A percentile compares a stretch with the other conserved stretches of the same genome.
Conservation (phyloP, 1,140 invertebrate species). For the Drosophila nebulosa region DNA sequence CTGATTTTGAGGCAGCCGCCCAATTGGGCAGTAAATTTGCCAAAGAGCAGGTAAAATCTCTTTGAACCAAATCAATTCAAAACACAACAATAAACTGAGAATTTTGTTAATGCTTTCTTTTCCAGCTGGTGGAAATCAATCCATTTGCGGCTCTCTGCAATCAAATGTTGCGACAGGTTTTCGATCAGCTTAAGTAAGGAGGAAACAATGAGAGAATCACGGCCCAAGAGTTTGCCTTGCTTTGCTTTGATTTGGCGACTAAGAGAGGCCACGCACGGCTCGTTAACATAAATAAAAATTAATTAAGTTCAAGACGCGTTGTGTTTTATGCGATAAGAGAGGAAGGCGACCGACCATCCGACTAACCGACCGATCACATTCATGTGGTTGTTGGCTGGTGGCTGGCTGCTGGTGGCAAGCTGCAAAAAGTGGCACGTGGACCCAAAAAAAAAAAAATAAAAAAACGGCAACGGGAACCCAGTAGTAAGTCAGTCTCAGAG, state of each 20-base stretch:
- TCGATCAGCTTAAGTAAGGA: constrained; percentile 61
- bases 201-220: too few relatives aligned
- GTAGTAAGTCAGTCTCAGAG: background rate
- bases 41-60: constrained; percentile 84
- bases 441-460: constrained; percentile 10
- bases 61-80: background rate
- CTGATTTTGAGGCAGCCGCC: constrained; percentile 88
- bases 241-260: constrained; percentile 56
- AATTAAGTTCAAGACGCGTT: constrained; percentile 68
- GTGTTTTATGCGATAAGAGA: constrained; percentile 56
- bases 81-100: too few relatives aligned
- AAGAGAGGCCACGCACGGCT: constrained; percentile 35
- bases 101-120: background rate
- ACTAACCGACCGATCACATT: too few relatives aligned
- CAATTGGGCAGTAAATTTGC: constrained; percentile 89
- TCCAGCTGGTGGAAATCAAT: constrained; percentile 88
- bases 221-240: too few relatives aligned
- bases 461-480: constrained; percentile 22
- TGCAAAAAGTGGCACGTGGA: constrained; percentile 73
- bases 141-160: constrained; percentile 95
- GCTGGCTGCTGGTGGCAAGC: constrained; percentile 42
- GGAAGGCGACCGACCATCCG: constrained; percentile 20
- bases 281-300: constrained; percentile 75
- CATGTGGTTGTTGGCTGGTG: constrained; percentile 11
- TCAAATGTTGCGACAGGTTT: constrained; percentile 90